Conservation (phyloP, 1,140 invertebrate genomes). For the Drosophila arawakana region DNA sequence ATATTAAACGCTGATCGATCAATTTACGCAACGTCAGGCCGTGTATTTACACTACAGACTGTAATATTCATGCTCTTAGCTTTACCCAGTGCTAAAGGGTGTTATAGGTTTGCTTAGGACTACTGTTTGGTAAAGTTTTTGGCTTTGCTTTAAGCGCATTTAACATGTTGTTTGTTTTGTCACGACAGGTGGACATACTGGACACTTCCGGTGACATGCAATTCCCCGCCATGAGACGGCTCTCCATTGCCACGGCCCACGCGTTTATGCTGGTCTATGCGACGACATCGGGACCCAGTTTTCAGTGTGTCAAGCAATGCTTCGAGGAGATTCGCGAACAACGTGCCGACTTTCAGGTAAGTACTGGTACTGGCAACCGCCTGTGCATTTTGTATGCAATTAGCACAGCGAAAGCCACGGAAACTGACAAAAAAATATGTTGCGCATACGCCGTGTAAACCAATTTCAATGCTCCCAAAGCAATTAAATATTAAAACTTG, state of each 20-base stretch:
- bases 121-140: too few relatives aligned
- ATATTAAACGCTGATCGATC: conserved; percentile 9
- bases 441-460: conserved; percentile 35
- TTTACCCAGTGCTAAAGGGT: background rate
- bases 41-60: conserved; percentile 9
- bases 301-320: conserved; percentile 91
- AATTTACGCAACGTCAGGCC: conserved; percentile 20
- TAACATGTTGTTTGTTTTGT: conserved; percentile 28
- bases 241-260: conserved; percentile 95
- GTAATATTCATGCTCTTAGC: background rate
- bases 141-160: background rate
- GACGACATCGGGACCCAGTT: conserved; percentile 91
- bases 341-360: conserved; percentile 89
- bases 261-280: conserved; percentile 96
- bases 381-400: conserved; percentile 73
- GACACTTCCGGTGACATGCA: conserved; percentile 95
- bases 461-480: conserved; percentile 45
- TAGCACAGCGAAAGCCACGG: conserved; percentile 34
- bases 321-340: conserved; percentile 94
- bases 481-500: conserved; percentile 43
- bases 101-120: too few relatives aligned
- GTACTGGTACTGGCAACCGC: conserved; percentile 4
- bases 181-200: conserved; percentile 91
- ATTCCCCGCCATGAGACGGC: conserved; percentile 93
- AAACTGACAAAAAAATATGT: conserved; percentile 3